Evolutionary conservation across 2,888 invertebrate species (phyloP).

Genomic region (Mesoligia furuncula): DNA sequence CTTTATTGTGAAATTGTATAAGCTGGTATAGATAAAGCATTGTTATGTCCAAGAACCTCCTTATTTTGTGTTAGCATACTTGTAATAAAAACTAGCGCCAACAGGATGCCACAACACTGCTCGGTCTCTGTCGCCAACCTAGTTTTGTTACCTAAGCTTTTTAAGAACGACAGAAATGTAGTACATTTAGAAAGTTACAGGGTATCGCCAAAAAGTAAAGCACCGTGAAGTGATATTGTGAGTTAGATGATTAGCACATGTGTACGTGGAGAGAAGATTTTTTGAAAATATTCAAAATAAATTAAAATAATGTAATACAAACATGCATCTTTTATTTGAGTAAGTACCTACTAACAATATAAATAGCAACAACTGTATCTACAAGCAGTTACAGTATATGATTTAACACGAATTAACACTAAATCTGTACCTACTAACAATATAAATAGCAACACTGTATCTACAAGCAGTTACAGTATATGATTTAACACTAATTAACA

Average conservation of each 20-base stretch:
- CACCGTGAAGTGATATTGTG: slow-evolving; percentile 71
- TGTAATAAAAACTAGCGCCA: background rate
- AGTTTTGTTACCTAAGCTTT: slow-evolving; percentile 18
- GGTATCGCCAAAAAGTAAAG: slow-evolving; percentile 69
- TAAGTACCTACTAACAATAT: slow-evolving; percentile 4
- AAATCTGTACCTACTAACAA: background rate
- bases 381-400: background rate
- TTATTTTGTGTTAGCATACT: background rate
- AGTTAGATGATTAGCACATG: slow-evolving; percentile 58
- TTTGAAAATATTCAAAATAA: slow-evolving; percentile 59
- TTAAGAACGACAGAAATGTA: slow-evolving; percentile 34
- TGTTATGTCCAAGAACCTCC: background rate
- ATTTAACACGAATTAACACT: background rate
- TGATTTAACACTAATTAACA: no score
- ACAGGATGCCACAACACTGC: slow-evolving; percentile 13
- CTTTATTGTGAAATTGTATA: background rate
- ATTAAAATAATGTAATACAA: slow-evolving; percentile 41
- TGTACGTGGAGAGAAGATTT: slow-evolving; percentile 34
- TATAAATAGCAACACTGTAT: slow-evolving; percentile 20
- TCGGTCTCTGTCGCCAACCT: background rate
- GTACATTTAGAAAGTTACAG: slow-evolving; percentile 66
- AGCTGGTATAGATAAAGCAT: background rate
- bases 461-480: no score
- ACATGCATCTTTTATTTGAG: slow-evolving; percentile 43
- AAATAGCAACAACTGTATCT: slow-evolving; percentile 22